Evolutionary conservation across 2,888 invertebrate species (phyloP).

Genomic region (Hylaea fasciaria): DNA sequence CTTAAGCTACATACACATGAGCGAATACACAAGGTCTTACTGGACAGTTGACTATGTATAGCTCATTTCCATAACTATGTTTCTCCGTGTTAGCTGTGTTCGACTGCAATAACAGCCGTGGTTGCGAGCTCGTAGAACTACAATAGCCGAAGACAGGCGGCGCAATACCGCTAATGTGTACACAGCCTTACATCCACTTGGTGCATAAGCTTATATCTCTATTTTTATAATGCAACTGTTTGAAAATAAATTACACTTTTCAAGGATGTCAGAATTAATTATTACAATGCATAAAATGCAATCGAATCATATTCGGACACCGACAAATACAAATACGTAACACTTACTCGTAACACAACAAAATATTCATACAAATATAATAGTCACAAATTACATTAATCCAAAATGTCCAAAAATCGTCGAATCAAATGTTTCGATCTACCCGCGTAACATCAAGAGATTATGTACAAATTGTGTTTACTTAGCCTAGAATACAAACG

Average conservation of each 20-base stretch:
- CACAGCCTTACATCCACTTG: neutral
- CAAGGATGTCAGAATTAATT: neutral
- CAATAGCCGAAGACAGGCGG: neutral
- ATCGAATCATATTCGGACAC: slow-evolving; percentile 36
- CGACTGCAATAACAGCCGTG: no score
- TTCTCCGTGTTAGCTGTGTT: no score
- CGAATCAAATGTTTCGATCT: slow-evolving; percentile 1
- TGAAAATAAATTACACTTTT: neutral
- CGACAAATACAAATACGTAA: slow-evolving; percentile 27
- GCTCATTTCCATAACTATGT: no score
- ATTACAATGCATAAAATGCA: slow-evolving; percentile 14
- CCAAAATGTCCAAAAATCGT: slow-evolving; percentile 5
- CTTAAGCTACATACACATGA: neutral
- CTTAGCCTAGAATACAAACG: slow-evolving; percentile 13
- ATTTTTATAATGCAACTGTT: neutral
- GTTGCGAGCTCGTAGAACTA: no score
- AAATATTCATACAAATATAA: slow-evolving; percentile 11
- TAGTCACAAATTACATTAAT: slow-evolving; percentile 21
- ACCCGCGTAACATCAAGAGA: neutral
- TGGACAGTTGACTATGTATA: no score
- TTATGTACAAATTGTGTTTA: slow-evolving; percentile 32
- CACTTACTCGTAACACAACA: slow-evolving; percentile 24
- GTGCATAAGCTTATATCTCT: neutral
- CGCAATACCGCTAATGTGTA: neutral
- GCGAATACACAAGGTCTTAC: no score